Evolutionary conservation across 2,113 vertebrate genomes (phyloP).

Genomic region (Pseudorhombus dupliciocellatus): DNA sequence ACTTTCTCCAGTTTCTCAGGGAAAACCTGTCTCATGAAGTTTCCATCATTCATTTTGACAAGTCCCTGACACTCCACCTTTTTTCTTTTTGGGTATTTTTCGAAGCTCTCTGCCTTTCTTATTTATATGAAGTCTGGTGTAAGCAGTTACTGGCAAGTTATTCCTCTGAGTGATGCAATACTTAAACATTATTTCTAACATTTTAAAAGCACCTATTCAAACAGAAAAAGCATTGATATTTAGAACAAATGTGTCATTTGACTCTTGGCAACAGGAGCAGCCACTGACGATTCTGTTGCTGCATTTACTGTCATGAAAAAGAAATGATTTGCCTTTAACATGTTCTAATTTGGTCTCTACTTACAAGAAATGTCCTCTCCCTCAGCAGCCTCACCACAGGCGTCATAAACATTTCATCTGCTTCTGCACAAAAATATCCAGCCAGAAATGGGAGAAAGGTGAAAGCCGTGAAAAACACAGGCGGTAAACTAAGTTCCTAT

Average conservation of each 20-base stretch:
- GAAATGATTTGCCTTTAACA: not conserved
- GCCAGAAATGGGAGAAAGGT: not conserved
- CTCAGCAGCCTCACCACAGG: not conserved
- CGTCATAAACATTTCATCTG: not conserved
- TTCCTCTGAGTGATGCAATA: constrained; percentile 5
- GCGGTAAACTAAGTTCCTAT: not conserved
- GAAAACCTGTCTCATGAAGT: too few species aligned
- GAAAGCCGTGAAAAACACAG: constrained; percentile 7
- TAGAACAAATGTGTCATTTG: constrained; percentile 13
- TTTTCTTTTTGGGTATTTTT: too few species aligned
- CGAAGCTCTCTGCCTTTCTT: too few species aligned
- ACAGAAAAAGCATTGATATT: not conserved
- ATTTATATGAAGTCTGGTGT: too few species aligned
- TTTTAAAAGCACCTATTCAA: not conserved
- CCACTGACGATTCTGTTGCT: not conserved
- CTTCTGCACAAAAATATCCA: not conserved
- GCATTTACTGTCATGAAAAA: not conserved
- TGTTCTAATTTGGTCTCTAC: not conserved
- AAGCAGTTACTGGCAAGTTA: not conserved
- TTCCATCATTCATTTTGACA: too few species aligned
- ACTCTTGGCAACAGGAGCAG: not conserved
- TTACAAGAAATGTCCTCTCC: not conserved
- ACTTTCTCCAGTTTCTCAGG: not conserved
- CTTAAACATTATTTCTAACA: not conserved
- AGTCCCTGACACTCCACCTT: too few species aligned